These are phyloP conservation scores for Alviniconcha marisindica DNA, from an alignment of 1,140 invertebrate species.

Conservation along the genomic window DNA sequence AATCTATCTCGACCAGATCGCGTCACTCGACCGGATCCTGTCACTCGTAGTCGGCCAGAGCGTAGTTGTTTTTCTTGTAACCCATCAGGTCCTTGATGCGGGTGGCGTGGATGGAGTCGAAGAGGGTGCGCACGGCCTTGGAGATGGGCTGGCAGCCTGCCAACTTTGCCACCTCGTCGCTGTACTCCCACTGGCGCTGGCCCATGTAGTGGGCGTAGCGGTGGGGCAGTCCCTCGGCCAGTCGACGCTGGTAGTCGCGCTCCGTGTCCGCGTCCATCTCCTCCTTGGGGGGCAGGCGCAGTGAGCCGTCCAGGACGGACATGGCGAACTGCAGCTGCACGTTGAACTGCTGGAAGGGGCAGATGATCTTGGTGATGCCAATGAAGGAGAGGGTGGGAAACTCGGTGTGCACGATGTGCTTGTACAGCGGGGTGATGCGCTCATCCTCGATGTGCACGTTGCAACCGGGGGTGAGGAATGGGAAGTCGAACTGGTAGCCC, in stretches of 20 bases:
- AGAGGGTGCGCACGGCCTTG: slow-evolving; percentile 82
- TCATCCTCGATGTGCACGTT: slow-evolving; percentile 86
- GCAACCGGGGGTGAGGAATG: slow-evolving; percentile 85
- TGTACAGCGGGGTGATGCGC: slow-evolving; percentile 89
- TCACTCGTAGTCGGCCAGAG: slow-evolving; percentile 19
- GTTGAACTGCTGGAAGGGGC: slow-evolving; percentile 91
- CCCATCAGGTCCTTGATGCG: slow-evolving; percentile 49
- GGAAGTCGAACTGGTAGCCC: slow-evolving; percentile 88
- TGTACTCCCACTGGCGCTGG: slow-evolving; percentile 81
- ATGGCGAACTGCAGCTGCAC: slow-evolving; percentile 87
- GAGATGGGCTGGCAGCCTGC: slow-evolving; percentile 81
- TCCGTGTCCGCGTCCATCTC: slow-evolving; percentile 83
- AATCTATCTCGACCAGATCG: too few species aligned
- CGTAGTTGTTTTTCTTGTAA: slow-evolving; percentile 60
- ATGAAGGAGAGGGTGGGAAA: slow-evolving; percentile 88
- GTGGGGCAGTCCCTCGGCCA: slow-evolving; percentile 79
- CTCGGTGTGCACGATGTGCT: slow-evolving; percentile 88
- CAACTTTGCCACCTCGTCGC: slow-evolving; percentile 81
- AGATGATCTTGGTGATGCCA: slow-evolving; percentile 87
- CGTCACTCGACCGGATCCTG: too few species aligned
- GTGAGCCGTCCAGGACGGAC: slow-evolving; percentile 81
- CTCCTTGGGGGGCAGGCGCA: slow-evolving; percentile 81
- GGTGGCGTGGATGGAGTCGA: slow-evolving; percentile 68
- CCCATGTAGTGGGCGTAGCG: slow-evolving; percentile 87
- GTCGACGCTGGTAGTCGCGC: slow-evolving; percentile 78